Base-by-base conservation (phyloP, 2,888 invertebrate species). In the Epirrhoe alternata region DNA sequence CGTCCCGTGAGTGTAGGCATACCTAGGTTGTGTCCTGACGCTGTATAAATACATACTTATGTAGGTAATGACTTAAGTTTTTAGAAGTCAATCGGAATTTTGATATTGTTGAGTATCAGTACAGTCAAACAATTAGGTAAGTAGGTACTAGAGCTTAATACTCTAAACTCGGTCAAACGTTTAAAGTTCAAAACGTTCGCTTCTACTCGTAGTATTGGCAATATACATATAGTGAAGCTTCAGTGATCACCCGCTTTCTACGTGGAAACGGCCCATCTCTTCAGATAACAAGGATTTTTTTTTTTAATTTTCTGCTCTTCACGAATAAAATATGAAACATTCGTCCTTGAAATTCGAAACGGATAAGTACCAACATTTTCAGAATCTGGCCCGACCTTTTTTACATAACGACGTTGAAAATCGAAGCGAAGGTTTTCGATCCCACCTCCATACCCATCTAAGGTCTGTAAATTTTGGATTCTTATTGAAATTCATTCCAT, bases 271-370 rank as follows among this genome's bases (percentile, higher is more conserved):
- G 60, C 33, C n/a, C 14, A 53, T 51, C 59, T n/a, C 16, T 1
- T 6, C 51, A 61, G 63, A 69, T 73, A 73, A 75, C 61, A 42
- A 69, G 58, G 16, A 59, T 54, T 38, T 72, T 72, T 69, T 69
- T 66, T 72, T 69, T 69, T 66, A 68, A 69, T 69, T 71, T 66
- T 66, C 68, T 59, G 64, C 66, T 66, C 64, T 64, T 66, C 66
- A 61, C 61, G 54, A 61, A 70, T 78, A 73, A 78, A 77, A 74
- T 74, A 76, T 76, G 66, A 77, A 71, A 74, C 70, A 66, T 72
- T 68, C 66, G 74, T 17, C 76, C 76, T 76, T 81, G 74, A 77
- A 77, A 77, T 80, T 75, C 74, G 68, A 76, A 74, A 74, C 73
- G 72, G 76, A 80, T 78, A 78, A 30, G 49, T 71, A 77, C 53